Conservation (phyloP, 1,140 invertebrate genomes). For the Hestina assimilis region DNA sequence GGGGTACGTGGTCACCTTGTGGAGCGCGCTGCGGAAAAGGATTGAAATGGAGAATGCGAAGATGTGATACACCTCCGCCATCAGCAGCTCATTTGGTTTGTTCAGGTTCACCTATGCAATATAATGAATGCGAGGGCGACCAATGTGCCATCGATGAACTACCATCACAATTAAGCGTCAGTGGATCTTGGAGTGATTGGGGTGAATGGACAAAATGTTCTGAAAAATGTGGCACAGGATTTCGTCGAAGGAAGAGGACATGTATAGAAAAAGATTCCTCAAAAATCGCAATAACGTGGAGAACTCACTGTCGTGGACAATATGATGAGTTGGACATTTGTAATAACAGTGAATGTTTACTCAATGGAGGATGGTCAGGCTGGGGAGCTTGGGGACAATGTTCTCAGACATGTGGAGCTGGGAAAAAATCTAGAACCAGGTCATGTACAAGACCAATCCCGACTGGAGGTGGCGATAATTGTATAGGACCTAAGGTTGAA, state of each 20-base stretch:
- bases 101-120: conserved; percentile 51
- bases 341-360: conserved; percentile 41
- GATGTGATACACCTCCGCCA: conserved; percentile 59
- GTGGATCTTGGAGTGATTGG: conserved; percentile 58
- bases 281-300: conserved; percentile 42
- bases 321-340: conserved; percentile 60
- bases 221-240: conserved; percentile 55
- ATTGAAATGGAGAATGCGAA: conserved; percentile 49
- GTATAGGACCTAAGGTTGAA: conserved; percentile 53
- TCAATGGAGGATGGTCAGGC: conserved; percentile 64
- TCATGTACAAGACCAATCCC: conserved; percentile 64
- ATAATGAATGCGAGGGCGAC: conserved; percentile 55
- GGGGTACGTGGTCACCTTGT: conserved; percentile 61
- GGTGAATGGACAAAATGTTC: conserved; percentile 56
- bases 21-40: conserved; percentile 62
- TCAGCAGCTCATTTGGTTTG: conserved; percentile 48
- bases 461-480: conserved; percentile 42
- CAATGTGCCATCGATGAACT: conserved; percentile 54
- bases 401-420: conserved; percentile 60
- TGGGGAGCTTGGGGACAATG: conserved; percentile 67
- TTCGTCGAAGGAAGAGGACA: conserved; percentile 47
- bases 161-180: conserved; percentile 22
- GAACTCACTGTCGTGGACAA: conserved; percentile 61
- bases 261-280: conserved; percentile 47
- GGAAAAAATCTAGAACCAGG: conserved; percentile 48